phyloP scores from a whole-genome alignment of 2,888 invertebrate genomes.

The Hyalella azteca region DNA sequence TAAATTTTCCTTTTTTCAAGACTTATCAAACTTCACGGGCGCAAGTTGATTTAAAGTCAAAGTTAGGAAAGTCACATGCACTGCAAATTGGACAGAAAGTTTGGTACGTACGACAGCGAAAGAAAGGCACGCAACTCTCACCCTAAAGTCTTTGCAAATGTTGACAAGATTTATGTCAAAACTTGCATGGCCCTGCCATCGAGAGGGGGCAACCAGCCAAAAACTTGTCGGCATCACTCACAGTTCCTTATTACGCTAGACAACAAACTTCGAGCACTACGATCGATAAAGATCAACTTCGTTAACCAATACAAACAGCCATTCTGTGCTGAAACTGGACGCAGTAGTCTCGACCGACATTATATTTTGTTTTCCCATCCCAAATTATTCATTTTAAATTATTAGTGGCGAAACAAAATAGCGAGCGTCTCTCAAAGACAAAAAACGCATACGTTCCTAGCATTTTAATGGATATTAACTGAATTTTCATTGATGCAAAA shows the following conservation, averaged over 20 bases:
- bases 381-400: too few relatives aligned
- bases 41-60: constrained; percentile 14
- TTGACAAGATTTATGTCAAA: constrained; percentile 14
- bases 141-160: not conserved
- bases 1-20: not conserved
- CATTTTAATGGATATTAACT: too few relatives aligned
- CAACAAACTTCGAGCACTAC: constrained; percentile 2
- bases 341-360: too few relatives aligned
- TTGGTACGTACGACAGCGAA: not conserved
- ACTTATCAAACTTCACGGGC: not conserved
- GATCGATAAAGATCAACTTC: not conserved
- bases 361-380: too few relatives aligned
- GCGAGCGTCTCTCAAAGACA: too few relatives aligned
- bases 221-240: not conserved
- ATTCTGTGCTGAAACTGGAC: too few relatives aligned
- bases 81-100: not conserved
- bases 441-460: too few relatives aligned
- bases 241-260: constrained; percentile 25
- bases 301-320: not conserved
- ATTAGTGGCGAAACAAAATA: too few relatives aligned
- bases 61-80: constrained; percentile 6
- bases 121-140: not conserved
- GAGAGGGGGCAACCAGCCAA: not conserved
- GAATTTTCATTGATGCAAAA: too few relatives aligned
- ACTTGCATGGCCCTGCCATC: not conserved